These are phyloP conservation scores for Actinia tenebrosa DNA, from an alignment of 64 coral and sea anemone species.

Conservation along the genomic window DNA sequence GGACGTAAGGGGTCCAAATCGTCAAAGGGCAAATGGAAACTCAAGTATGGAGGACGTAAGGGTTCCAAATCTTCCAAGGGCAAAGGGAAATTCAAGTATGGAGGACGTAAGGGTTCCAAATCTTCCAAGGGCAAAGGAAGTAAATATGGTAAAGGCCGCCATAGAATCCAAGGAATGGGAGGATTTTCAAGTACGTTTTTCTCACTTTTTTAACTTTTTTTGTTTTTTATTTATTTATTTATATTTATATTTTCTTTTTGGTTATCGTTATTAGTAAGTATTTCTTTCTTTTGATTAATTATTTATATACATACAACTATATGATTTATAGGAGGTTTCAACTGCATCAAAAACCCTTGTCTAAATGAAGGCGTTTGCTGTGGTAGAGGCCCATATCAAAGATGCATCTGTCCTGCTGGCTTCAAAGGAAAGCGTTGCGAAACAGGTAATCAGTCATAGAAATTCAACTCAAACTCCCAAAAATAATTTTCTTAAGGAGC, in stretches of 20 bases:
- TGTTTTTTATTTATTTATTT: not conserved
- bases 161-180: not conserved
- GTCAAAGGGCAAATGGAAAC: too few species aligned
- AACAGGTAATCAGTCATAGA: not conserved
- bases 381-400: not conserved
- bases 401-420: conserved; percentile 18
- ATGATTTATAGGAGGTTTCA: not conserved
- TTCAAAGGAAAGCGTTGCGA: conserved; percentile 17
- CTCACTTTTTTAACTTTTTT: not conserved
- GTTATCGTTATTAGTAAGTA: too few species aligned
- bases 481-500: too few species aligned
- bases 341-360: conserved; percentile 7
- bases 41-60: too few species aligned
- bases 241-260: too few species aligned
- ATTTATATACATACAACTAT: not conserved
- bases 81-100: too few species aligned
- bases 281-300: not conserved
- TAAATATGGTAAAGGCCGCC: not conserved
- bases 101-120: too few species aligned
- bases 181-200: not conserved
- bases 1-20: too few species aligned
- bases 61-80: too few species aligned
- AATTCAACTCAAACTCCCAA: too few species aligned
- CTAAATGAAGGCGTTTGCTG: conserved; percentile 10
- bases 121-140: not conserved